Evolutionary conservation across 1,140 invertebrate species (phyloP), one percentile per base, ranked within the genome.

Genomic region (Zaprionus inermis): DNA sequence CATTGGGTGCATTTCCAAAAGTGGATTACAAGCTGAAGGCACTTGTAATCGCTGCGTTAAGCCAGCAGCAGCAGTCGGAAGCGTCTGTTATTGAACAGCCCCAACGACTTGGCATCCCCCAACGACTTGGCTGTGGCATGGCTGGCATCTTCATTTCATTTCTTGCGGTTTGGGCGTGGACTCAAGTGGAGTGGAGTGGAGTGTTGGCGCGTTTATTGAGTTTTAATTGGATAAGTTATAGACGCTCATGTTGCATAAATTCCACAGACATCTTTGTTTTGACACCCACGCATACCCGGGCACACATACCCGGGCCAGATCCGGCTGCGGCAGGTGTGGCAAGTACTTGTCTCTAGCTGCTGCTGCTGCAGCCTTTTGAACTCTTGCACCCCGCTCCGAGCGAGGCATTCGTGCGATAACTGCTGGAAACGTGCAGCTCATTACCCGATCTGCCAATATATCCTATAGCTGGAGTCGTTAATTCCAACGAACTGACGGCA

Each of bases 21-120:
- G 84, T 89, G 85, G 84, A 89, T 89, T 89, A 89, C 84, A 84
- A 89, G 81, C 80, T 79, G 78, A 88, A 89, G 84, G 84, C 84
- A 90, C 84, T 89, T 89, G 84, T 89, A 89, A 89, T 89, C 84
- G 85, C 78, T 89, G 85, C 88, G 84, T 90, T 89, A 89, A 89
- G 84, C 80, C 51, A 54, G 20, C 67, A 68, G 54, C 51, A 22
- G 36, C 60, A 56, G 34, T 24, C 22, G 46, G 55, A 16, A 69
- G 64, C 64, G 64, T 65, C 63, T 82, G 67, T 59, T 88, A 88
- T 86, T 86, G 83, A 86, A 86, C 79, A 55, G 67, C 59, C 54
- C 32, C 41, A 54, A 44, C 34, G n/a, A n/a, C 54, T 56, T 56
- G 63, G 63, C 70, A 56, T 34, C 55, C 60, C 67, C 54, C 24